These are phyloP conservation scores for Microctonus hyperodae DNA, from an alignment of 2,888 invertebrate genomes.

Conservation along the genomic window DNA sequence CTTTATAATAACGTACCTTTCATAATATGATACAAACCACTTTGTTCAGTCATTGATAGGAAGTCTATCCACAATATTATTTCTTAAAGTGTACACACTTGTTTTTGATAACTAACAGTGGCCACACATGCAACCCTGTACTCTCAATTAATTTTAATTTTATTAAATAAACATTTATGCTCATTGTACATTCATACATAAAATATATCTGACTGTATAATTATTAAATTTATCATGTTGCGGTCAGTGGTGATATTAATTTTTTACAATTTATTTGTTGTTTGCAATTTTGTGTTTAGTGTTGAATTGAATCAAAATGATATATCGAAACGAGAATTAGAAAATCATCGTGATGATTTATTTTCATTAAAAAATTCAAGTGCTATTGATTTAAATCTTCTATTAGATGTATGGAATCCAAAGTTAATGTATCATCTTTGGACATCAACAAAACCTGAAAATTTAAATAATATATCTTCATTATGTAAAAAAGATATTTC, in stretches of 20 bases:
- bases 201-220: background rate
- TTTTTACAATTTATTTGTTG: too few species aligned
- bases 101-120: too few species aligned
- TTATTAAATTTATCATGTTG: background rate
- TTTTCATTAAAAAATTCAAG: background rate
- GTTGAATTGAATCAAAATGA: background rate
- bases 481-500: conserved; percentile 64
- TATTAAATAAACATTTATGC: too few species aligned
- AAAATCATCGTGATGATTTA: background rate
- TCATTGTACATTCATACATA: too few species aligned
- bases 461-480: conserved; percentile 59
- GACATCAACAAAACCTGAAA: conserved; percentile 57
- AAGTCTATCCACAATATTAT: too few species aligned
- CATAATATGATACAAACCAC: too few species aligned
- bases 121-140: too few species aligned
- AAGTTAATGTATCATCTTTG: conserved; percentile 37
- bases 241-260: background rate
- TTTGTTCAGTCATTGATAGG: too few species aligned
- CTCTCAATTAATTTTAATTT: too few species aligned
- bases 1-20: too few species aligned
- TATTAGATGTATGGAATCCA: conserved; percentile 49
- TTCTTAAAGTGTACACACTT: too few species aligned
- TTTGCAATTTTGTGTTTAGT: too few species aligned
- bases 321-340: background rate
- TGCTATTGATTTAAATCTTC: conserved; percentile 32